These are phyloP conservation scores for Phortica okadai DNA, from an alignment of 2,888 invertebrate genomes.

Conservation along the genomic window DNA sequence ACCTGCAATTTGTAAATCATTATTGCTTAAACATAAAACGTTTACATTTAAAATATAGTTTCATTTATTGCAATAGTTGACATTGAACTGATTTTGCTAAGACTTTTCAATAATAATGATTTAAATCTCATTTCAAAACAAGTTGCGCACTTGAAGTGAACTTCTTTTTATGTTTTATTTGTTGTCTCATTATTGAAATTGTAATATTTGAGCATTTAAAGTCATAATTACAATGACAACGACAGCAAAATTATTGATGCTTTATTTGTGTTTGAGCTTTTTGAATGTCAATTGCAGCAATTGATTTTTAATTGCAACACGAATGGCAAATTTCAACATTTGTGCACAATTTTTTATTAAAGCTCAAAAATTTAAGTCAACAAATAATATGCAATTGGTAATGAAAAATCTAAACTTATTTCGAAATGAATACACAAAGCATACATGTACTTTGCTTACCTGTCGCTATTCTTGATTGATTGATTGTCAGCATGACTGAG, in stretches of 20 bases:
- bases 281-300: conserved; percentile 2
- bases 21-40: conserved; percentile 14
- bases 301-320: not conserved
- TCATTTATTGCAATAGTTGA: conserved; percentile 20
- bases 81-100: conserved; percentile 27
- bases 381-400: not conserved
- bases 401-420: too few species aligned
- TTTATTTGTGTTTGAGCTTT: not conserved
- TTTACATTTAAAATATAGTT: not conserved
- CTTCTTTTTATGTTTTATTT: not conserved
- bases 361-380: not conserved
- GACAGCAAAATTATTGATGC: not conserved
- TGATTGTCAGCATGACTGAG: not conserved
- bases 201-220: not conserved
- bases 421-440: too few species aligned
- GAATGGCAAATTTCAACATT: not conserved
- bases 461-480: not conserved
- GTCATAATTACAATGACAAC: not conserved
- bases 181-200: not conserved
- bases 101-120: not conserved
- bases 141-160: not conserved
- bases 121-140: not conserved
- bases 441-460: too few species aligned
- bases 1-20: not conserved
- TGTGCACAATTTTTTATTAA: not conserved